Base-by-base conservation (phyloP, 2,888 invertebrate species). In the Phortica okadai region DNA sequence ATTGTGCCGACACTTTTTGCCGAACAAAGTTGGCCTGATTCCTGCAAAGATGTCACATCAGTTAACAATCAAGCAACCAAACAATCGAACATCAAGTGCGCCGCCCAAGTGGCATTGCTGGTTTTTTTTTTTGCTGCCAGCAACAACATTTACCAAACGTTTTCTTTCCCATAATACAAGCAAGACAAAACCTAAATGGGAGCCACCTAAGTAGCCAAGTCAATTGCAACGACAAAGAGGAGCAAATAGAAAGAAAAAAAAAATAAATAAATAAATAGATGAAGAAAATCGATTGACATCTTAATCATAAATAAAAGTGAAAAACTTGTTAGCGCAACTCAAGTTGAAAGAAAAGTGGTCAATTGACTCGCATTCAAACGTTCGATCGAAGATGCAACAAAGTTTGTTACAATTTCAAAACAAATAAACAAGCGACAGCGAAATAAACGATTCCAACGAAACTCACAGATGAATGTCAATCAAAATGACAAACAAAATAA, bases 261-360 rank as follows among this genome's bases (percentile, higher is more conserved):
- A 64, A 74, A 50, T n/a, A 59, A 80, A 76, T 67, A 44, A 81
- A 76, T 80, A 88, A 84, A 83, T 87, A 85, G 80, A 84, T 74
- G 74, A 74, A 77, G 76, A 82, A 79, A 79, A 67, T 70, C 81
- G 89, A 89, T 89, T 89, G 88, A 89, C 89, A 89, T 89, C 88
- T 89, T 87, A 85, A 88, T 88, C 86, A 89, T 89, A 88, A 88
- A 89, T 89, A 89, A 89, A 86, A 89, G 88, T 88, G 33, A 89
- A 86, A 86, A 85, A 86, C 80, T 81, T 76, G 81, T 79, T 79
- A 78, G 72, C 67, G 21, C 72, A 74, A 16, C 16, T 41, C 44
- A 44, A 56, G 44, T 42, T 50, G 11, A 73, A 73, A 70, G 74
- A 78, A 83, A 78, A 78, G 78, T 76, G 77, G 77, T 77, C 72